Evolutionary conservation across 30 jellyfish, hydroid and myxozoan species (phyloP), one percentile per base, ranked within the genome.

Genomic region (Aurelia sp.): DNA sequence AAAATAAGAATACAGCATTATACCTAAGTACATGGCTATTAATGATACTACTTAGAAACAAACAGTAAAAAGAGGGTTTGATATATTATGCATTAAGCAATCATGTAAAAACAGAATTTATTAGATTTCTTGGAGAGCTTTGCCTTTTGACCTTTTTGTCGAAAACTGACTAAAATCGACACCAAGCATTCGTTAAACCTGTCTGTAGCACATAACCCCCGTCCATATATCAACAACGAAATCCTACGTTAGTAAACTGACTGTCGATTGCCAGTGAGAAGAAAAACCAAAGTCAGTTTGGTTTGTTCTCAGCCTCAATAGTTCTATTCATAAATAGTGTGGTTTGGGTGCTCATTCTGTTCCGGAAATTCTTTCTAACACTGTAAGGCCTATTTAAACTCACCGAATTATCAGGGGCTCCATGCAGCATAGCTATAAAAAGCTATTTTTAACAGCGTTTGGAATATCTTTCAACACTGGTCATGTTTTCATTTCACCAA

Each of bases 321-420:
- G 55, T 22, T n/a, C 52, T 69, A 69, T 69, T 69, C 80, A 69
- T 69, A 8, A 69, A 69, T 31, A 3, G 60, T 69, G 80, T 69
- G 80, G 80, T 69, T 48, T 24, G 6, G 62, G 80, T 55, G 80
- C 61, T 69, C 80, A 33, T 69, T 69, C 80, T 24, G 80, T 69
- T 69, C 80, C 59, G 80, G 80, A 69, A 69, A 69, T 48, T 31
- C 61, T 69, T 31, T 69, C 62, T 69, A 17, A 17, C 21, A 20
- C 31, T 64, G 31, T 35, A 10, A 24, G 55, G 41, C 35, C 80
- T 41, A 41, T 24, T 69, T 69, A 24, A 30, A 51, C 55, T 31
- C 65, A 69, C 80, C 59, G 55, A 69, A 69, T 69, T 69, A 69
- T 31, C 27, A 69, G 27, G 59, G 50, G 27, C 59, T 24, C 41